Conservation (phyloP, 2,888 invertebrate species). For the Stegophylla sp. region DNA sequence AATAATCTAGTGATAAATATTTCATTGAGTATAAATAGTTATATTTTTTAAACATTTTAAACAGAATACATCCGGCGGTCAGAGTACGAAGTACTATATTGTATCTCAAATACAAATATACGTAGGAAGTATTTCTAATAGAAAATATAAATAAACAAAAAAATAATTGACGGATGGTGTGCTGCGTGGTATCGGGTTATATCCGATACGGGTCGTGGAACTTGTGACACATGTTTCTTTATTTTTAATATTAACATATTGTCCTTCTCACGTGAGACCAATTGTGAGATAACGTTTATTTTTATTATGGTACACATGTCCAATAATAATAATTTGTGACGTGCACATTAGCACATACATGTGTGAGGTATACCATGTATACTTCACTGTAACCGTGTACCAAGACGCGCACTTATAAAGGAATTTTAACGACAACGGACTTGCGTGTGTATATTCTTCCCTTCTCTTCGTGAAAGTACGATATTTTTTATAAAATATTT, state of each 20-base stretch:
- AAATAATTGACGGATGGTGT: neutral
- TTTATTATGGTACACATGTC: slow-evolving; percentile 29
- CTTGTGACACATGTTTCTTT: slow-evolving; percentile 30
- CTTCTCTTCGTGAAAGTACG: too few relatives aligned
- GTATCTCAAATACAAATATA: neutral
- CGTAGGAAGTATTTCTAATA: neutral
- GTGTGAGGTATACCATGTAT: too few relatives aligned
- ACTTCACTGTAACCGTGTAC: too few relatives aligned
- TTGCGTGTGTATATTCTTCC: too few relatives aligned
- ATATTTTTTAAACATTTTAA: neutral
- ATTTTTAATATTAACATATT: slow-evolving; percentile 46
- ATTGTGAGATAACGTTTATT: slow-evolving; percentile 58
- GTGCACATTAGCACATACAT: neutral
- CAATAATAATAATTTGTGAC: slow-evolving; percentile 36
- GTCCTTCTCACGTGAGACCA: slow-evolving; percentile 51
- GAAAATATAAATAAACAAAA: neutral
- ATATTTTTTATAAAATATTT: too few relatives aligned
- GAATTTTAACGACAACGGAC: too few relatives aligned
- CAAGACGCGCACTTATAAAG: too few relatives aligned
- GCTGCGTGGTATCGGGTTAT: neutral
- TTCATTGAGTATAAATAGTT: slow-evolving; percentile 14
- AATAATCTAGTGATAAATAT: too few relatives aligned
- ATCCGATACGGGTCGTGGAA: neutral
- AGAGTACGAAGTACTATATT: neutral
- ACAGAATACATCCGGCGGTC: neutral